Conservation (phyloP, 2,888 invertebrate genomes). For the Ophion obscuratus region DNA sequence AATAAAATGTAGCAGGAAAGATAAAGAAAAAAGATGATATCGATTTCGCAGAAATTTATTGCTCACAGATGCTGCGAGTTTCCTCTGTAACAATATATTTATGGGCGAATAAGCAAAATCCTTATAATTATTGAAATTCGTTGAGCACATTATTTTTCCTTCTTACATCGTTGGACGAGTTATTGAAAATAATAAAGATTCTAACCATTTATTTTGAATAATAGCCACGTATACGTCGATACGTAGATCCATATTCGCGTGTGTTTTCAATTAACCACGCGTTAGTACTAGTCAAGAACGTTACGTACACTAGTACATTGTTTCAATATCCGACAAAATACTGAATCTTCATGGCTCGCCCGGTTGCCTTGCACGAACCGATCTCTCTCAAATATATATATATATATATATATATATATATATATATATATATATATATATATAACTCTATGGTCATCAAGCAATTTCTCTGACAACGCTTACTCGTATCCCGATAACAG, state of each 20-base stretch:
- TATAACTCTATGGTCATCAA: constrained; percentile 57
- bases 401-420: neutral
- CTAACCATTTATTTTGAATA: constrained; percentile 71
- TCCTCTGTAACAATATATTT: constrained; percentile 54
- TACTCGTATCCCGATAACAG: constrained; percentile 39
- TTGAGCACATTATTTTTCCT: constrained; percentile 78
- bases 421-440: constrained; percentile 13
- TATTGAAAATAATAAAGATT: constrained; percentile 77
- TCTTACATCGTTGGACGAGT: constrained; percentile 53
- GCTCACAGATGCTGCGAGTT: neutral
- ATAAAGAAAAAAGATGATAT: constrained; percentile 70
- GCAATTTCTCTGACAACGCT: constrained; percentile 25
- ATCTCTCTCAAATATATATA: constrained; percentile 24
- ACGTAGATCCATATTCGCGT: constrained; percentile 69
- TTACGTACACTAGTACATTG: constrained; percentile 43
- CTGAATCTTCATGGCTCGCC: constrained; percentile 72
- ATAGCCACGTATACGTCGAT: constrained; percentile 71
- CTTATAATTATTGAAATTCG: constrained; percentile 80
- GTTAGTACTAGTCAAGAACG: constrained; percentile 54
- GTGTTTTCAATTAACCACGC: constrained; percentile 55
- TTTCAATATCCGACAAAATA: constrained; percentile 78
- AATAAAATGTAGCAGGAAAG: constrained; percentile 68
- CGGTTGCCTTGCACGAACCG: constrained; percentile 49
- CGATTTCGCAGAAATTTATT: constrained; percentile 13
- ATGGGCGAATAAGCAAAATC: constrained; percentile 79